Base-by-base conservation (phyloP, 2,888 invertebrate genomes). In the Petrolisthes cinctipes region DNA sequence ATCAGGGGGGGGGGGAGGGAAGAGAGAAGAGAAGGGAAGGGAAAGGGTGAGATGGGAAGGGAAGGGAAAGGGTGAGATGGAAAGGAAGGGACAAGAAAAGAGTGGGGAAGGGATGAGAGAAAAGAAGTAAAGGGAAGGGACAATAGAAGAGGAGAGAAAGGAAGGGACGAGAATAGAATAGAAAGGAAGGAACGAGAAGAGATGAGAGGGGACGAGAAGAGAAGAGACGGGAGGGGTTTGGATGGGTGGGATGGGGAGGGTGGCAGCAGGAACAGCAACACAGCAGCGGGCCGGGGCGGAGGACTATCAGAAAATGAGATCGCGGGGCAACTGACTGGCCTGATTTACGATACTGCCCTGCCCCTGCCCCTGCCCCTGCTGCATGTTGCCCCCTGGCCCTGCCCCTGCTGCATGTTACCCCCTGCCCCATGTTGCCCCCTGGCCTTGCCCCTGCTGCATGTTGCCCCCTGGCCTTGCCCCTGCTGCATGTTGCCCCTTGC, bases 281-380 rank as follows among this genome's bases (percentile, higher is more conserved):
- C 53, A 20, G 56, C 23, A 68, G 56, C 23, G 54, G 57, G 61
- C 37, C 20, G 51, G 76, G 76, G 76, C 51, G 66, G 82, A 71
- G 81, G 86, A 75, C 86, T 86, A 86, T 86, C 86, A 86, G 86
- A 86, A 82, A 86, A 86, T 86, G 86, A 86, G 86, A 86, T 86
- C 86, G 82, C 82, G 75, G 76, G 82, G 82, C 86, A 86, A 80
- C 75, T 82, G 86, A 76, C 86, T 86, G 76, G 76, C 51, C 86
- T 86, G 86, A 86, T 86, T 86, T 86, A 86, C 82, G 86, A 86
- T 86, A 86, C 82, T 81, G 81, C 86, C 85, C 86, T 86, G 17
- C 23, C 23, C 23, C 23, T 73, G 5, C 20, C 20, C 73, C 20
- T 11, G n/a, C 23, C n/a, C 73, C 73, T 23, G n/a, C 73, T 73